Evolutionary conservation across 2,888 invertebrate species (phyloP), one percentile per base, ranked within the genome.

Genomic region (Drosophila subsilvestris): DNA sequence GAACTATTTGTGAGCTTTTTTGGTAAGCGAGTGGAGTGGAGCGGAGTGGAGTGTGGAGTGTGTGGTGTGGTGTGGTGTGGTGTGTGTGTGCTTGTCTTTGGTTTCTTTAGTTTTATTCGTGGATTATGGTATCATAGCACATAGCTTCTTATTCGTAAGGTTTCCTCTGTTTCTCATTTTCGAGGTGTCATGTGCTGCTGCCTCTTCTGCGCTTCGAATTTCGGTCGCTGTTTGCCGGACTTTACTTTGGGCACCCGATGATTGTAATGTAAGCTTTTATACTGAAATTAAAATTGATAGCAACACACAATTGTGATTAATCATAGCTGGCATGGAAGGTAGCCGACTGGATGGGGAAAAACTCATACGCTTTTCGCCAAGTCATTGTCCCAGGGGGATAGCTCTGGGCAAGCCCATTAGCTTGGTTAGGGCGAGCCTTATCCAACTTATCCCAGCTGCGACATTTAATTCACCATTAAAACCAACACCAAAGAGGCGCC

Each of bases 81-180:
- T 65, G 74, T 61, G 27, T 69, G 62, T 78, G 72, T 75, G 79
- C 79, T 77, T 82, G 82, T 76, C 75, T 72, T 69, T 70, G 79
- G 86, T 88, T 87, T 89, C 89, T 86, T 87, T 81, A 74, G 81
- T 81, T 88, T 89, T 88, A 88, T 87, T 89, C 87, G 87, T 89
- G 87, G 85, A 88, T 88, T 86, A 89, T 86, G 86, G 89, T 84
- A 84, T 89, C 88, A 89, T 87, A 88, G 86, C 86, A 63, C 56
- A 73, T 70, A 86, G 76, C 76, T 76, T 77, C 84, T 88, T 89
- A 66, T 66, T 65, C 71, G 77, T 78, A 68, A 72, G 75, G 71
- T 86, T 73, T 70, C 69, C 55, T 68, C 84, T 78, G 84, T 70
- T 65, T 42, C 61, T 53, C 22, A 47, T 47, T 55, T 69, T 66